A percentile compares a stretch with the other conserved stretches of the same genome.
These are phyloP conservation scores for Holothuria glaberrima DNA, from an alignment of 35 echinoderm and acorn worm genomes.

Conservation along the genomic window DNA sequence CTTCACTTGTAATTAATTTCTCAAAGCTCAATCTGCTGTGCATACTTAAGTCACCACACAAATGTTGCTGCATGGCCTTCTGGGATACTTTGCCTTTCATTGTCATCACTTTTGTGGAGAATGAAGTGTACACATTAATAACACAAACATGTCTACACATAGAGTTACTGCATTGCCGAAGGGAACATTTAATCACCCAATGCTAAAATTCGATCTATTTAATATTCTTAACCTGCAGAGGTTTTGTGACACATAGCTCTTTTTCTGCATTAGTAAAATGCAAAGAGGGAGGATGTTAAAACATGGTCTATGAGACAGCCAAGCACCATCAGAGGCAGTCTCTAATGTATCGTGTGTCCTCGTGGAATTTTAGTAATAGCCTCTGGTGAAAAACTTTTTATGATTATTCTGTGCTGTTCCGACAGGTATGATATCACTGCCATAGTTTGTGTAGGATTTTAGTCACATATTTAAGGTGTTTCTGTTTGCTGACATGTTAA, in stretches of 20 bases:
- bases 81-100: slow-evolving; percentile 10
- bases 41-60: slow-evolving; percentile 6
- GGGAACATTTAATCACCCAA: slow-evolving; percentile 47
- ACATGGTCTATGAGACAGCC: slow-evolving; percentile 33
- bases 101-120: background rate
- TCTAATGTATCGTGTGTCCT: slow-evolving; percentile 19
- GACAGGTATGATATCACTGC: too few species aligned
- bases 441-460: too few species aligned
- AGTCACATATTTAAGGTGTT: too few species aligned
- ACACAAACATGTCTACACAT: slow-evolving; percentile 45
- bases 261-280: slow-evolving; percentile 31
- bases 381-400: background rate
- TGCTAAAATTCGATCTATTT: slow-evolving; percentile 50
- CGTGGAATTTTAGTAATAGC: slow-evolving; percentile 21
- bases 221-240: slow-evolving; percentile 39
- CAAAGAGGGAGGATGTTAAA: slow-evolving; percentile 33
- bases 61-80: slow-evolving; percentile 20
- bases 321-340: slow-evolving; percentile 1
- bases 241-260: slow-evolving; percentile 25
- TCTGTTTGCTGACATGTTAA: too few species aligned
- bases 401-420: too few species aligned
- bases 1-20: slow-evolving; percentile 27
- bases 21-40: background rate
- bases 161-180: slow-evolving; percentile 26
- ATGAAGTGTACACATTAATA: slow-evolving; percentile 27